Base-by-base conservation (phyloP, 2,797 vertebrate genomes). In the Dicrostonyx torquatus region DNA sequence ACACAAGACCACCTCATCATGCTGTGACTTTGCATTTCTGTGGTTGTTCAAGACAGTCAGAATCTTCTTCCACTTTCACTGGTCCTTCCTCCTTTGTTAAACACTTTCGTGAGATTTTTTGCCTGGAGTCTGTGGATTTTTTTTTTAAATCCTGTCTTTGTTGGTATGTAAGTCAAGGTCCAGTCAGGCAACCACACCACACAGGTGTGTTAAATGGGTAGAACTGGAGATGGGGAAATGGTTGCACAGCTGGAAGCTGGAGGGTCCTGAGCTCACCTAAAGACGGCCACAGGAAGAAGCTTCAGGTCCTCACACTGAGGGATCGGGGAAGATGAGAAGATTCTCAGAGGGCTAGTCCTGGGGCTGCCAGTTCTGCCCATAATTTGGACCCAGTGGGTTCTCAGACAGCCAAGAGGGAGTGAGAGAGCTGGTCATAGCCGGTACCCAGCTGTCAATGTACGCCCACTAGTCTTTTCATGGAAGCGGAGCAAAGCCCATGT, bases 81-180 rank as follows among this genome's bases (percentile, higher is more conserved):
- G 84, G 37, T 48, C 50, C 84, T 48, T 55, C 37, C 58, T 89
- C 87, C 91, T 82, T 83, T 76, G n/a, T 37, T 45, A 91, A 88
- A 80, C 48, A 26, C 64, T 5, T 85, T 58, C 58, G 48, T 66
- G 70, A 91, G 55, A 90, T n/a, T 6, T 76, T 90, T 60, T 68
- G 20, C 43, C 29, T 15, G 26, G 31, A 53, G 55, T 31, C 37
- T 34, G 34, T 22, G 34, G 18, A 9, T 76, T 72, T 15, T 60
- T 76, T 77, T 15, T 60, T 72, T 80, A 64, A 60, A 55, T 53
- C 18, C 45, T 3, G 4, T 80, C 24, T 37, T 53, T 70, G 43
- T 82, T 77, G 68, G 90, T 50, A 50, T n/a, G 37, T 68, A 60
- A 90, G 40, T 70, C 48, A 93, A 79, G 78, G 60, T 60, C 31